These are phyloP conservation scores for Rhagonycha fulva DNA, from an alignment of 2,888 invertebrate genomes.

Conservation along the genomic window DNA sequence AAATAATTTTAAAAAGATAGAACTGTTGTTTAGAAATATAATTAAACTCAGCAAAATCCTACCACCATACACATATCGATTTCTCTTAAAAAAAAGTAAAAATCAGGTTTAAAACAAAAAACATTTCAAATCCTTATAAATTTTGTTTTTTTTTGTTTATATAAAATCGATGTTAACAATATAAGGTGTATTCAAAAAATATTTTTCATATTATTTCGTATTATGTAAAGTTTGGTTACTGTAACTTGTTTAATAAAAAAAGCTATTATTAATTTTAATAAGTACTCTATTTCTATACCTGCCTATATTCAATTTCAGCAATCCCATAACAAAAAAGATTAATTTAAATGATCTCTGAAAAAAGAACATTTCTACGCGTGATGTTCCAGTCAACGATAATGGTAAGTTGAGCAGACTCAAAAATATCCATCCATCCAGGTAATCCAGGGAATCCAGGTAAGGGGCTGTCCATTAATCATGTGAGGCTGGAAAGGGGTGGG, in stretches of 20 bases:
- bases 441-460: too few relatives aligned
- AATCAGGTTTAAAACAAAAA: neutral
- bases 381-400: too few relatives aligned
- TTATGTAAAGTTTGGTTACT: neutral
- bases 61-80: neutral
- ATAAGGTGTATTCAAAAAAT: neutral
- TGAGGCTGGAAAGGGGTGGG: too few relatives aligned
- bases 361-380: too few relatives aligned
- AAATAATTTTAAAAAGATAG: neutral
- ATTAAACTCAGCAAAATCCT: neutral
- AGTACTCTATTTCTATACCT: neutral
- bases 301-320: neutral
- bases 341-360: too few relatives aligned
- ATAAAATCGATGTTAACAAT: neutral
- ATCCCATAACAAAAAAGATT: too few relatives aligned
- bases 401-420: too few relatives aligned
- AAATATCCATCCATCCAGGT: too few relatives aligned
- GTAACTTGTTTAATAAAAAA: neutral
- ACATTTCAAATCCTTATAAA: neutral
- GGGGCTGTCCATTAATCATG: too few relatives aligned
- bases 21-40: neutral
- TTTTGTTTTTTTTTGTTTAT: neutral
- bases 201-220: neutral
- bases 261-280: neutral
- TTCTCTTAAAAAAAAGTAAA: neutral